Conservation (phyloP, 2,797 vertebrate genomes). For the Sphenodon punctatus region DNA sequence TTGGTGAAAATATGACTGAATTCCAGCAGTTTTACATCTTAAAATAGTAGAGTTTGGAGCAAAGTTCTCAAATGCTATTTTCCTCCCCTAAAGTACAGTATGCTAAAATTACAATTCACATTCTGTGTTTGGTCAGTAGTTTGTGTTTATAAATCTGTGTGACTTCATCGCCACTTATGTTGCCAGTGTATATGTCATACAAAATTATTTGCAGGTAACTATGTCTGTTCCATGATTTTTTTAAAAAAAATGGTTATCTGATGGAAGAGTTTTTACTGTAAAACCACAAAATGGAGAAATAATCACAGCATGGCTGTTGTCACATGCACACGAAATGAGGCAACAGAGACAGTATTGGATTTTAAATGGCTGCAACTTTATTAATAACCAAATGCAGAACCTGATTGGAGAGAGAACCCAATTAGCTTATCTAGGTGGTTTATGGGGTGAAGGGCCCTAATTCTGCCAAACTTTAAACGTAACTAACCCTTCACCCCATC, state of each 20-base stretch:
- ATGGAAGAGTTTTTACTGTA: not conserved
- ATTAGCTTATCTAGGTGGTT: too few relatives aligned
- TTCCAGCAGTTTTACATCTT: not conserved
- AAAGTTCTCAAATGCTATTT: not conserved
- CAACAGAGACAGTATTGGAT: too few relatives aligned
- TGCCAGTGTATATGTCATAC: not conserved
- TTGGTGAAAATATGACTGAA: not conserved
- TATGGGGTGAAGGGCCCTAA: too few relatives aligned
- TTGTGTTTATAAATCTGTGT: not conserved
- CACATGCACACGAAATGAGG: too few relatives aligned
- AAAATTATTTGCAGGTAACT: not conserved
- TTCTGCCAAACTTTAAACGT: too few relatives aligned
- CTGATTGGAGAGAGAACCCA: too few relatives aligned
- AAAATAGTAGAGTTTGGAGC: not conserved
- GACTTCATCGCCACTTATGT: accelerated
- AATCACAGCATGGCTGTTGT: not conserved
- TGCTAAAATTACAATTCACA: not conserved
- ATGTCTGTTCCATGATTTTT: not conserved
- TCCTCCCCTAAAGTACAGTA: not conserved
- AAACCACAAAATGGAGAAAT: not conserved
- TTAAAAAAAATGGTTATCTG: not conserved
- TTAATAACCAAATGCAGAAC: too few relatives aligned
- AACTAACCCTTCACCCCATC: too few relatives aligned
- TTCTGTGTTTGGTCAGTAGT: not conserved
- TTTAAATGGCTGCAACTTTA: too few relatives aligned